Evolutionary conservation across 2,888 invertebrate species (phyloP).

Genomic region (Empis stercorea): DNA sequence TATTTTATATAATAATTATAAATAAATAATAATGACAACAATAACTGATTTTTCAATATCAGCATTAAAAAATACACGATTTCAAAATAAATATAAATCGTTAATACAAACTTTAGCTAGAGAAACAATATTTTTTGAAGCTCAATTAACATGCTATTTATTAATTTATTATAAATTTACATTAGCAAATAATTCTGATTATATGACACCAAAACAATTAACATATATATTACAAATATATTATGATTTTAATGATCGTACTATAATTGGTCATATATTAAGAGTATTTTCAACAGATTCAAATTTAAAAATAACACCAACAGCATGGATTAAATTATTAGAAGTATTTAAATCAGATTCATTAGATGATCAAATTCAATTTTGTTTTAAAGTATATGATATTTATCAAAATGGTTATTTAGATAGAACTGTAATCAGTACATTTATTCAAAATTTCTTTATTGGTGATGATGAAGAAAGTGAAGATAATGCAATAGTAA

Average conservation of each 20-base stretch:
- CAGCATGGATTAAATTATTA: constrained; percentile 55
- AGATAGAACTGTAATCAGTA: constrained; percentile 55
- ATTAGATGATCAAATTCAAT: constrained; percentile 53
- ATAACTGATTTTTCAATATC: too few relatives aligned
- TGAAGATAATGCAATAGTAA: constrained; percentile 44
- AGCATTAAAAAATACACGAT: constrained; percentile 42
- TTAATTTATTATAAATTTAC: constrained; percentile 41
- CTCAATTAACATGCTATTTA: constrained; percentile 44
- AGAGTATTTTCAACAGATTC: constrained; percentile 41
- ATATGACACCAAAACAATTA: constrained; percentile 43
- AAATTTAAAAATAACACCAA: constrained; percentile 29
- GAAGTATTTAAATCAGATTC: constrained; percentile 54
- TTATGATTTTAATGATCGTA: constrained; percentile 59
- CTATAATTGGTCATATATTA: constrained; percentile 50
- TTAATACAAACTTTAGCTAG: constrained; percentile 44
- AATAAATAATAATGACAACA: too few relatives aligned
- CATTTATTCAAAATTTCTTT: constrained; percentile 36
- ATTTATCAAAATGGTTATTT: constrained; percentile 48
- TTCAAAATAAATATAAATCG: constrained; percentile 45
- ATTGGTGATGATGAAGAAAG: constrained; percentile 54
- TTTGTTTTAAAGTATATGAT: constrained; percentile 44
- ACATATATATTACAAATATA: constrained; percentile 47
- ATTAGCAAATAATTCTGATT: constrained; percentile 33
- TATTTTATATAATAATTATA: too few relatives aligned
- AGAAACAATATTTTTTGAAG: constrained; percentile 44